Base-by-base conservation (phyloP, 1,140 invertebrate genomes). In the Dendrolimus punctatus region DNA sequence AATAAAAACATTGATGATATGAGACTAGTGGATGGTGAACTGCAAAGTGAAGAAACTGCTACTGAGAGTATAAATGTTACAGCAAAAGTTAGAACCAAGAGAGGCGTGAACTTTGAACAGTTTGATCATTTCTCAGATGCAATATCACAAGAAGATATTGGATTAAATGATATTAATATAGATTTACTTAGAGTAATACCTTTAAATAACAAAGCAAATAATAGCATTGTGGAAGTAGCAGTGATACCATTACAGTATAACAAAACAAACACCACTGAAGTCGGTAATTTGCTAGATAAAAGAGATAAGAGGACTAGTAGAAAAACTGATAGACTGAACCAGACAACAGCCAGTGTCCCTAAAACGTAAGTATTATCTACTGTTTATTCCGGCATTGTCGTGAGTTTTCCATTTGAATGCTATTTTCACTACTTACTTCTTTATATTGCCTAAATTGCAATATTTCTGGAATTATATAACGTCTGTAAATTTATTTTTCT, bases 281-380 rank as follows among this genome's bases (percentile, higher is more conserved):
- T 75, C 3, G 60, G 65, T 36, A 83, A 80, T 65, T 67, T 71
- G 53, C 60, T 71, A 9, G 80, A 87, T 43, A 87, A 80, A 59
- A 70, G 87, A 10, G 81, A 87, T 47, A 88, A 88, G 56, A 77
- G 85, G 53, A 88, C 87, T 0, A 87, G 87, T 56, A 78, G 87
- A 58, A 88, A 88, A 70, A 86, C 87, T 38, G 87, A 88, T 58
- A 77, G 85, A 61, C 62, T 87, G 5, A 88, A 88, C 65, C 87
- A 88, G 71, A 88, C 87, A 5, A 88, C 85, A 8, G 85, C 82
- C 6, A 76, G 79, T 49, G 69, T 88, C 9, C 87, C 87, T 38
- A 88, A 88, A 80, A 85, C 80, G 87, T 87, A 73, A 76, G 75
- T 71, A 46, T 36, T 4, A 39, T 4, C 1, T 23, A 23, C 23